Evolutionary conservation across 2,113 vertebrate genomes (phyloP).

Genomic region (Megaceryle maxima): DNA sequence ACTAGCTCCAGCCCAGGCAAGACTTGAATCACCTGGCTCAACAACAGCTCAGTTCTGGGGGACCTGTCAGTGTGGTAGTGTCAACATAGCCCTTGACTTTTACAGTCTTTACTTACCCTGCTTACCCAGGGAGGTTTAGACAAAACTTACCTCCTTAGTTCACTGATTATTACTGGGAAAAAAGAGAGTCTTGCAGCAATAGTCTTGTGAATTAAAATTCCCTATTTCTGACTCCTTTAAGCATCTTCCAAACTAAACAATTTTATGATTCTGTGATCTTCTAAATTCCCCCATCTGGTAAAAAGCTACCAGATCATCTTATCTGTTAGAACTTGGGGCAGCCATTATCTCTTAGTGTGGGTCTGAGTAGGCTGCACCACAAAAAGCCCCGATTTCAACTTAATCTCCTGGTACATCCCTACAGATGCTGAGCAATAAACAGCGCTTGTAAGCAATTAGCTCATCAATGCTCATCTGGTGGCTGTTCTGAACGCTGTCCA

Average conservation of each 20-base stretch:
- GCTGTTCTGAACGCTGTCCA: background rate
- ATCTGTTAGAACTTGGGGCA: background rate
- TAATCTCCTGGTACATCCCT: background rate
- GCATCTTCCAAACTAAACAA: background rate
- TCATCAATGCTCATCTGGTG: background rate
- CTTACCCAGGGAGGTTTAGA: background rate
- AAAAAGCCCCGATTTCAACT: background rate
- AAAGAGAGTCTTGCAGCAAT: background rate
- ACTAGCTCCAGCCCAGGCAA: background rate
- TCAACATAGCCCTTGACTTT: background rate
- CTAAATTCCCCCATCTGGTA: background rate
- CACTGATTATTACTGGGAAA: background rate
- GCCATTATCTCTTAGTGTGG: too few relatives aligned
- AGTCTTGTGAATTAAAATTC: background rate
- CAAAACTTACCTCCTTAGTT: background rate
- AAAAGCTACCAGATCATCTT: background rate
- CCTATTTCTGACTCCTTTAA: background rate
- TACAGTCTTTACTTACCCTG: background rate
- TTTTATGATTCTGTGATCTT: background rate
- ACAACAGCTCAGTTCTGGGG: background rate
- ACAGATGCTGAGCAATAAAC: fast-evolving
- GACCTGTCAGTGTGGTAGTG: background rate
- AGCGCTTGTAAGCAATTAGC: background rate
- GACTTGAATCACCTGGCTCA: background rate
- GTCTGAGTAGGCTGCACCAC: background rate